Percentiles rank a stretch among this genome's conserved stretches.
Conservation (phyloP, 1,140 invertebrate species). For the Holotrichia oblita region DNA sequence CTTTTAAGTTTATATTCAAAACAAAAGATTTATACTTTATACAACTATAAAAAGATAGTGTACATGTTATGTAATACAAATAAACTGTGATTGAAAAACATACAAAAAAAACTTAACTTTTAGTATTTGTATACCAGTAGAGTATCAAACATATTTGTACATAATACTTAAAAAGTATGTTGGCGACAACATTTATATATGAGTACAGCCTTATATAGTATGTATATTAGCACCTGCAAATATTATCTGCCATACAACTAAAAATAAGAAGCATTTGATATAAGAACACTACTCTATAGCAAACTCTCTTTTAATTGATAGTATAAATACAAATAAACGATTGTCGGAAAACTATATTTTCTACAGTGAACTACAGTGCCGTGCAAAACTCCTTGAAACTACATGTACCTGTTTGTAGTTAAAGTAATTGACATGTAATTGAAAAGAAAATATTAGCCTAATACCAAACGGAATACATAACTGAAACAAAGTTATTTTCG, state of each 20-base stretch:
- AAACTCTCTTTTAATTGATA: too few species aligned
- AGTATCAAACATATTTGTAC: conserved; percentile 26
- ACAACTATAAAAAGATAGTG: conserved; percentile 6
- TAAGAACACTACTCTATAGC: background rate
- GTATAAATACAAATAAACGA: too few species aligned
- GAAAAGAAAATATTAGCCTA: too few species aligned
- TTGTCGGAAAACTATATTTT: too few species aligned
- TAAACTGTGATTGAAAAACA: conserved; percentile 37
- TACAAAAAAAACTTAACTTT: conserved; percentile 29
- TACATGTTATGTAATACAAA: conserved; percentile 25
- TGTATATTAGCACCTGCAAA: conserved; percentile 5
- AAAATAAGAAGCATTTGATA: background rate
- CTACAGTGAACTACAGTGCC: too few species aligned
- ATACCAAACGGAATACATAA: too few species aligned
- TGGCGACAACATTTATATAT: conserved; percentile 20
- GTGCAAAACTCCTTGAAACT: too few species aligned
- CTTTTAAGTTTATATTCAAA: too few species aligned
- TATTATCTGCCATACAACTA: conserved; percentile 2
- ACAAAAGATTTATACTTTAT: background rate
- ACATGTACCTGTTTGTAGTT: too few species aligned
- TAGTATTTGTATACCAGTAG: conserved; percentile 37
- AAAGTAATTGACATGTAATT: too few species aligned
- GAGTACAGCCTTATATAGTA: background rate
- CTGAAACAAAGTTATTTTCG: too few species aligned
- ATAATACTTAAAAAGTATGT: conserved; percentile 10